Percentiles rank a stretch among this genome's conserved stretches.
Evolutionary conservation across 2,888 invertebrate species (phyloP).

Genomic region (Erebia epiphron): DNA sequence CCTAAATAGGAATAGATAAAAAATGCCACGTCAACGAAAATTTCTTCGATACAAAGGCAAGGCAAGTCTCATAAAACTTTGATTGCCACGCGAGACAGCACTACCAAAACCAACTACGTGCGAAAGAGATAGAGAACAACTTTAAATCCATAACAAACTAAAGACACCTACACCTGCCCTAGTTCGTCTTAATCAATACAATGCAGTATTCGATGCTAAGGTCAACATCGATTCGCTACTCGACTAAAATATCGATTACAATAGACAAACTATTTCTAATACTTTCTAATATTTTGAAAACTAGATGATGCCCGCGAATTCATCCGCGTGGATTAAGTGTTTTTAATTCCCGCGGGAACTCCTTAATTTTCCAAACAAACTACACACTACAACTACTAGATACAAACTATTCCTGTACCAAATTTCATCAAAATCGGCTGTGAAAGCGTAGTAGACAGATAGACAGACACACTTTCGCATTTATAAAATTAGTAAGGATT

Average conservation of each 20-base stretch:
- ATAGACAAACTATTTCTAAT: not conserved
- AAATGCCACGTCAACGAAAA: conserved; percentile 19
- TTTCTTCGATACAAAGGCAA: conserved; percentile 24
- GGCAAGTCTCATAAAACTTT: conserved; percentile 31
- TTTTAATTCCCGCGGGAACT: no score
- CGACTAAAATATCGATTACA: conserved; percentile 18
- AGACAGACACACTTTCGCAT: no score
- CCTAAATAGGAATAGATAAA: not conserved
- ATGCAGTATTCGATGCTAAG: conserved; percentile 62
- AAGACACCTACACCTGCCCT: conserved; percentile 55
- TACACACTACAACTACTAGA: no score
- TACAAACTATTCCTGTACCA: no score
- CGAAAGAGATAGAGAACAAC: conserved; percentile 28
- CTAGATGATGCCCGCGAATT: no score
- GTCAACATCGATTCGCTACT: conserved; percentile 46
- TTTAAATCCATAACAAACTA: conserved; percentile 43
- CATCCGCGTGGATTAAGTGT: no score
- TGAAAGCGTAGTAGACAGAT: no score
- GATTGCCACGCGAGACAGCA: conserved; percentile 27
- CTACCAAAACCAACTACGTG: conserved; percentile 8
- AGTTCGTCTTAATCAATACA: conserved; percentile 60
- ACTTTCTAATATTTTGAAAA: no score
- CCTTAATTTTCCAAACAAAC: no score
- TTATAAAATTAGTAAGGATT: no score
- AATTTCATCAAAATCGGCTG: no score